Evolutionary conservation across 2,113 vertebrate species (phyloP), one percentile per base, ranked within the genome.

Genomic region (Hoplias malabaricus): DNA sequence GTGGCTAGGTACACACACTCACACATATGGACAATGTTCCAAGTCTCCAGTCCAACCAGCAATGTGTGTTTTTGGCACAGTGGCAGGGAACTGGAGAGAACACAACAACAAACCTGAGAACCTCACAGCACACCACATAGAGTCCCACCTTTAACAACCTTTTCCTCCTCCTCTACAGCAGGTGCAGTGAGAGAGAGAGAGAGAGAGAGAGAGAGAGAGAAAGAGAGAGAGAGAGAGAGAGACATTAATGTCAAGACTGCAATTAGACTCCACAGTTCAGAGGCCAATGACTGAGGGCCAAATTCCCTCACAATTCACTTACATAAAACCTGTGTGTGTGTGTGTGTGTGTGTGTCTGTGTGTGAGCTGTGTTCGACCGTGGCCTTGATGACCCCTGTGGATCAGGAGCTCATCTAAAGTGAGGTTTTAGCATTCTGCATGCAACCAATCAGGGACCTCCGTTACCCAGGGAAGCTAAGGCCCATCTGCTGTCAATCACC

Each of bases 401-500:
- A 75, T 46, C 54, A 71, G 27, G 29, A 71, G 62, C 31, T 62
- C 43, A 71, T 69, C 43, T 54, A 23, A 8, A 69, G 57, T 21
- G 14, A 2, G 34, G 50, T 57, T 77, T 80, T 38, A 62, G 42
- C 34, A 40, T 80, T 66, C 29, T n/a, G 68, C 57, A 54, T 36
- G 48, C 42, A 57, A 34, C 56, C 46, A 66, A 34, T 80, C 48
- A 76, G 53, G 21, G 14, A 48, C 65, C 72, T 65, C 36, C 13
- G 57, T 29, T 31, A 27, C 12, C 29, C 43, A 5, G 13, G 14
- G 16, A 81, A 76, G 59, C 56, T 66, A 66, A 46, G 23, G 5
- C 66, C 73, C 27, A 10, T 46, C 23, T 33, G 79, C 43, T 70
- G 67, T 69, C 79, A 71, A 56, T 81, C 73, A 70, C 33, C 31